Evolutionary conservation across 2,113 vertebrate species (phyloP).

Genomic region (Zingel zingel): DNA sequence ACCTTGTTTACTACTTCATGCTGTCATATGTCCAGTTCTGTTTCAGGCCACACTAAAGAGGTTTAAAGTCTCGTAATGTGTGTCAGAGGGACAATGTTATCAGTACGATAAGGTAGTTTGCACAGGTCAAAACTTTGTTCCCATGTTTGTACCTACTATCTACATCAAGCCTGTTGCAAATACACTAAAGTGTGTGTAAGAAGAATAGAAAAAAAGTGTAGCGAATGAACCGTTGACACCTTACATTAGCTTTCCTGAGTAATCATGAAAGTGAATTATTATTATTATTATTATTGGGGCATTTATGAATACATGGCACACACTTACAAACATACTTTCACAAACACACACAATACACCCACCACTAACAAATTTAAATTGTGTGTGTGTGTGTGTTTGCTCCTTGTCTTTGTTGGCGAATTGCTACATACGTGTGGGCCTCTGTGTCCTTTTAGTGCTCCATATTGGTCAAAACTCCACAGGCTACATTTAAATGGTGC

Average conservation of each 20-base stretch:
- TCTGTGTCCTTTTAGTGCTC: neutral
- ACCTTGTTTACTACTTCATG: neutral
- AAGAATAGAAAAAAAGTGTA: neutral
- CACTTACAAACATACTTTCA: neutral
- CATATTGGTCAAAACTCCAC: neutral
- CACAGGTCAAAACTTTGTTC: constrained; percentile 3
- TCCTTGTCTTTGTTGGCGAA: no score
- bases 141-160: neutral
- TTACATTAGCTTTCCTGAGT: neutral
- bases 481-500: neutral
- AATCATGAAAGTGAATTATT: neutral
- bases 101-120: constrained; percentile 33
- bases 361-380: no score
- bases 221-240: neutral
- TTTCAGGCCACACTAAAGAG: neutral
- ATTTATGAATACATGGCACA: neutral
- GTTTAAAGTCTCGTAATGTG: constrained; percentile 11
- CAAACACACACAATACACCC: neutral
- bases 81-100: constrained; percentile 30
- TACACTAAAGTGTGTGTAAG: neutral
- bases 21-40: neutral
- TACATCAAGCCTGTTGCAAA: neutral
- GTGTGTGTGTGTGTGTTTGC: no score
- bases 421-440: no score
- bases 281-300: no score